Percentiles rank a stretch among this genome's conserved stretches.
Conservation (phyloP, 1,140 invertebrate genomes). For the Lordiphosa mommai region DNA sequence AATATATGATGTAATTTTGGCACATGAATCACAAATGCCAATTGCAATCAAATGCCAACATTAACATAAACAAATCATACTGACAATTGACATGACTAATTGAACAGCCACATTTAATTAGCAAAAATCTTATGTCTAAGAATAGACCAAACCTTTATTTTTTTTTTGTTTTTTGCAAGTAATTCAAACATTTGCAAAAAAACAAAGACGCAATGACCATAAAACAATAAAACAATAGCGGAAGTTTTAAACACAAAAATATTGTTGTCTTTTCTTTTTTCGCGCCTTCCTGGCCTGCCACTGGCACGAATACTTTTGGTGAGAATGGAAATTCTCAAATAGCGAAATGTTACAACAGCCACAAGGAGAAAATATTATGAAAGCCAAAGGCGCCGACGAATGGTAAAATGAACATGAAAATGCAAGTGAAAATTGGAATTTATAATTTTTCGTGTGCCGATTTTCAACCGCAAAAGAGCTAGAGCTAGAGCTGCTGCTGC, state of each 20-base stretch:
- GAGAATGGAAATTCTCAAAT: slow-evolving; percentile 65
- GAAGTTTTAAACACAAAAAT: slow-evolving; percentile 62
- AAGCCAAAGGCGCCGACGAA: slow-evolving; percentile 34
- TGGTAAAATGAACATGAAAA: slow-evolving; percentile 11
- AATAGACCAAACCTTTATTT: slow-evolving; percentile 20
- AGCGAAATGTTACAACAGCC: slow-evolving; percentile 31
- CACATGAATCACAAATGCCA: slow-evolving; percentile 50
- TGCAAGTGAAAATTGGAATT: slow-evolving; percentile 76
- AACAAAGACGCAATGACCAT: slow-evolving; percentile 68
- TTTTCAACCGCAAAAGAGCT: slow-evolving; percentile 60
- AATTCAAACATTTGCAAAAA: slow-evolving; percentile 61
- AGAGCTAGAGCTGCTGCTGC: slow-evolving; percentile 49
- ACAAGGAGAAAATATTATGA: slow-evolving; percentile 63
- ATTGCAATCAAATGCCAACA: slow-evolving; percentile 27
- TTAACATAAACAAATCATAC: slow-evolving; percentile 55
- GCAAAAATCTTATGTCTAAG: slow-evolving; percentile 26
- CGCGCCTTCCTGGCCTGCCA: slow-evolving; percentile 53
- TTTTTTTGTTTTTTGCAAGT: slow-evolving; percentile 56
- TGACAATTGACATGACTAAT: slow-evolving; percentile 36
- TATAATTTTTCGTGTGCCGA: slow-evolving; percentile 69
- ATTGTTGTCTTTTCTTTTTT: slow-evolving; percentile 54
- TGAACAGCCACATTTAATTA: slow-evolving; percentile 38
- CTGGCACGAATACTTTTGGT: slow-evolving; percentile 64
- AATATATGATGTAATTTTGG: slow-evolving; percentile 54
- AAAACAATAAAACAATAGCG: slow-evolving; percentile 53